Base-by-base conservation (phyloP, 2,113 vertebrate genomes). In the Verasper variegatus region DNA sequence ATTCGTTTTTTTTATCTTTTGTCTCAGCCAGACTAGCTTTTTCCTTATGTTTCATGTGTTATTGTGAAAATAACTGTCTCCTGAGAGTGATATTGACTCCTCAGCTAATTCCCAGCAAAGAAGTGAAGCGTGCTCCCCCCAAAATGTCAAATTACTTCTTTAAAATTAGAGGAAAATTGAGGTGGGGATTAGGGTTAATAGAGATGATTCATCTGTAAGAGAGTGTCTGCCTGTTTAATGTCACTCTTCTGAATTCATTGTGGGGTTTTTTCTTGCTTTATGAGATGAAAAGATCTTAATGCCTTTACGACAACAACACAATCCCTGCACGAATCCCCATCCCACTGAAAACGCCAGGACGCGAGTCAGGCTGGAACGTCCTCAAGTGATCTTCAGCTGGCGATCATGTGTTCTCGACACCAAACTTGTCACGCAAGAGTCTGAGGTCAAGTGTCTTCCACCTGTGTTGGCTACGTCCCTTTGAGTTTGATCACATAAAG, bases 351-450 rank as follows among this genome's bases (percentile, higher is more conserved):
- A 24, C 13, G 12, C 51, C 58, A 51, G 55, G 26, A n/a, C 45
- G 9, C 13, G 17, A 14, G 21, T 47, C 58, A 57, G n/a, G 68
- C 76, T 66, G 3, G 40, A 31, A 40, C 69, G 57, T 61, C 60
- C 56, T 78, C 20, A 6, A 4, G 49, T 62, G 49, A 52, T 81
- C 78, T 80, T 65, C 63, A 40, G 14, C 67, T 12, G 18, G 26
- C 63, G n/a, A 71, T 76, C 57, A 61, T 60, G 55, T 71, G 68
- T 64, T 67, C 61, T 52, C 31, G 49, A 23, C 55, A n/a, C 17
- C 80, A 76, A 59, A 80, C 24, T 58, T 72, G 76, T 87, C 79
- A 65, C 20, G 23, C 67, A 71, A 5, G 15, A 24, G 24, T 74
- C 75, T 58, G 74, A 68, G 64, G 69, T 86, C 70, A 76, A 58